Evolutionary conservation across 2,797 vertebrate genomes (phyloP).

Genomic region (Semotilus atromaculatus): DNA sequence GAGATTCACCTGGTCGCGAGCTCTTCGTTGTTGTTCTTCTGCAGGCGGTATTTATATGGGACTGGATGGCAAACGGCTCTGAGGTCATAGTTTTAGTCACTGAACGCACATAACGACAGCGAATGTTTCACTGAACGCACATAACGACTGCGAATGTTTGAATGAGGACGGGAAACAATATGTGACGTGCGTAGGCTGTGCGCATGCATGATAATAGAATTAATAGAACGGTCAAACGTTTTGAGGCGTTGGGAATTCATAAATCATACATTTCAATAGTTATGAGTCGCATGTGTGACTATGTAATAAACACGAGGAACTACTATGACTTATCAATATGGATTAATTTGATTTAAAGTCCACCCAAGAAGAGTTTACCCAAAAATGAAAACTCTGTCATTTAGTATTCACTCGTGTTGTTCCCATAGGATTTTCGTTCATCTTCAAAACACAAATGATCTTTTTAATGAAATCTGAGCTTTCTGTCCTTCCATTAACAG

Average conservation of each 20-base stretch:
- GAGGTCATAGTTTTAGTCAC: constrained; percentile 61
- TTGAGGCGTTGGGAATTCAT: neutral
- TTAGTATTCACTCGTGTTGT: neutral
- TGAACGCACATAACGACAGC: neutral
- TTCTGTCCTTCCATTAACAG: neutral
- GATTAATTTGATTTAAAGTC: neutral
- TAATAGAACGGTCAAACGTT: neutral
- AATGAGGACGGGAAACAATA: neutral
- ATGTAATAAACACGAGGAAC: neutral
- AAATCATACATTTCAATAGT: neutral
- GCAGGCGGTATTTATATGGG: constrained; percentile 58
- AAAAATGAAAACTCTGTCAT: neutral
- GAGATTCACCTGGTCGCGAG: neutral
- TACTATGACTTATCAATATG: neutral
- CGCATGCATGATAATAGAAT: neutral
- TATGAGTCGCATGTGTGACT: neutral
- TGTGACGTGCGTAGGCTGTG: constrained; percentile 17
- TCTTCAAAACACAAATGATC: neutral
- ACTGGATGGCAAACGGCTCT: constrained; percentile 66
- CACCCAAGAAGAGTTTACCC: neutral
- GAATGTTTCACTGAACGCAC: too few relatives aligned
- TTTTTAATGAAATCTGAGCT: neutral
- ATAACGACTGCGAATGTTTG: neutral
- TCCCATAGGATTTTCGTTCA: neutral
- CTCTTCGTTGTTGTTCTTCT: constrained; percentile 13